Evolutionary conservation across 2,797 vertebrate species (phyloP).

Genomic region (Vipera latastei): DNA sequence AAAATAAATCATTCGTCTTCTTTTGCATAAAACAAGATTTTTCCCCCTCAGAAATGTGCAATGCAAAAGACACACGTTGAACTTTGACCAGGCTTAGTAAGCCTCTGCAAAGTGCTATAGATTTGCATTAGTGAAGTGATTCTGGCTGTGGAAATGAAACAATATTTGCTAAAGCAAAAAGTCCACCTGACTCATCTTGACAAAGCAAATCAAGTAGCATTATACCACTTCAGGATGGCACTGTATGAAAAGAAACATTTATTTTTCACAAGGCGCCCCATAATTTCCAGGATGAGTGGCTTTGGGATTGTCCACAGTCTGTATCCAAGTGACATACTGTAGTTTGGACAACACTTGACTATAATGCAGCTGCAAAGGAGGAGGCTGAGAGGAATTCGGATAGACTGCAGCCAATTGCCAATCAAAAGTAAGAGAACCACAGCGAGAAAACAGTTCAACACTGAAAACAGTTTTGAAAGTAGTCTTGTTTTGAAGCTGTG

Average conservation of each 20-base stretch:
- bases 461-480: background rate
- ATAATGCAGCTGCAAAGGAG: background rate
- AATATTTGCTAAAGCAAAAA: background rate
- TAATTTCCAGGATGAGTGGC: background rate
- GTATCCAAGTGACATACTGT: background rate
- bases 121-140: background rate
- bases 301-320: background rate
- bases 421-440: background rate
- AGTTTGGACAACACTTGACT: background rate
- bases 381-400: background rate
- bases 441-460: background rate
- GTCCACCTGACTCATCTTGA: background rate
- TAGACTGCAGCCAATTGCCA: background rate
- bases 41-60: background rate
- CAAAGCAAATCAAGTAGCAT: background rate
- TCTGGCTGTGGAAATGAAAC: background rate
- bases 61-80: background rate
- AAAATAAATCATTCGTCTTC: background rate
- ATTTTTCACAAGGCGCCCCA: background rate
- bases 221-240: background rate
- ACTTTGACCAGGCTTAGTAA: background rate
- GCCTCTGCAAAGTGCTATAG: background rate
- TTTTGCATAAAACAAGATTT: background rate
- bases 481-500: background rate
- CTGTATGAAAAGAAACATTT: background rate